phyloP scores from a whole-genome alignment of 2,113 vertebrate species.

The Silurus meridionalis region DNA sequence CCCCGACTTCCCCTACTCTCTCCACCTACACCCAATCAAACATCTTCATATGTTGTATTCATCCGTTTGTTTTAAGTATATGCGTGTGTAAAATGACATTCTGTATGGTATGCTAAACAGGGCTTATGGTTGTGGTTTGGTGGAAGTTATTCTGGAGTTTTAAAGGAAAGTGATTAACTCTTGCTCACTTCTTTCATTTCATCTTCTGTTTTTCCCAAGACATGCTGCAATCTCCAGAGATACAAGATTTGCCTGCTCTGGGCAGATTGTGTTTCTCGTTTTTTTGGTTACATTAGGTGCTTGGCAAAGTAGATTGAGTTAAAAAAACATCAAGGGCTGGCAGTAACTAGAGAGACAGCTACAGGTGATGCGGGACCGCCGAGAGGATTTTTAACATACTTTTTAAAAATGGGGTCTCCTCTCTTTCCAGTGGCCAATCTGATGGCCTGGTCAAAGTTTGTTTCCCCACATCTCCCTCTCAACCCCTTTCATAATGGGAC shows the following conservation, averaged over 20 bases:
- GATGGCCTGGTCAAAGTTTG: slow-evolving; percentile 27
- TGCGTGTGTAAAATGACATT: slow-evolving; percentile 27
- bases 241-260: background rate
- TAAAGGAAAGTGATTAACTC: background rate
- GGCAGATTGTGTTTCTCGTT: background rate
- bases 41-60: slow-evolving; percentile 8
- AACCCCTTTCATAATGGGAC: slow-evolving; percentile 35
- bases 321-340: slow-evolving; percentile 2
- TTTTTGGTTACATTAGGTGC: background rate
- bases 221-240: background rate
- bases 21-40: slow-evolving; percentile 40
- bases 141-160: background rate
- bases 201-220: slow-evolving; percentile 25
- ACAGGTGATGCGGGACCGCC: background rate
- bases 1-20: slow-evolving; percentile 18
- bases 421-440: slow-evolving; percentile 2
- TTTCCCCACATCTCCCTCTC: slow-evolving; percentile 34
- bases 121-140: background rate
- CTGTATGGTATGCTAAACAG: slow-evolving; percentile 7
- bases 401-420: background rate
- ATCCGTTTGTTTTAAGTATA: slow-evolving; percentile 4
- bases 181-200: background rate
- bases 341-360: background rate
- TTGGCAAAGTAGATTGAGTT: background rate
- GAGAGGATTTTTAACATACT: too few relatives aligned